Evolutionary conservation across 2,888 invertebrate genomes (phyloP), one percentile per base, ranked within the genome.

Genomic region (Empis livida): DNA sequence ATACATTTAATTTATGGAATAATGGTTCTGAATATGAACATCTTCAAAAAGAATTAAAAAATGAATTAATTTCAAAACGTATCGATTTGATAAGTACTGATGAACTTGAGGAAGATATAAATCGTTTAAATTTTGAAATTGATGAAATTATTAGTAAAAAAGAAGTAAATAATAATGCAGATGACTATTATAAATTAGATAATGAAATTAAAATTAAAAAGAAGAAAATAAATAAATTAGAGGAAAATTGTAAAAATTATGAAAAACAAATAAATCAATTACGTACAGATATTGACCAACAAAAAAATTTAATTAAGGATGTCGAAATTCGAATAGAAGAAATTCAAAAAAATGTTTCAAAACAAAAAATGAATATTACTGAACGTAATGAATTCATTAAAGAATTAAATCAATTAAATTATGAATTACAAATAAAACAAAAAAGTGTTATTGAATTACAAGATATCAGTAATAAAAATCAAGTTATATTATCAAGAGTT

Each of bases 311-410:
- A 11, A 45, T 49, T 9, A 44, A 37, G 8, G 48, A 53, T 23
- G 20, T 43, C 2, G 35, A 49, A 43, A n/a, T 27, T 1, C 35
- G 42, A 1, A 38, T 48, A 3, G 46, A 38, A 14, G 45, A 42
- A 5, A 38, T 60, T 3, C 48, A 56, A 15, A 47, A 53, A 2
- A 41, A 59, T 3, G 49, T 59, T 15, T 23, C 50, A 1, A 43
- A 53, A 1, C 56, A 59, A 30, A 44, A 52, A 11, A 41, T 54
- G 4, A 53, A 63, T 3, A 48, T 52, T 0, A 43, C 42, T 1
- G 61, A 61, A 31, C 56, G 63, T 2, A 55, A 62, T 40, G 48
- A 54, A 10, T 46, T 60, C 13, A 58, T 62, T 10, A 48, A 52
- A 5, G 53, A 57, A 17, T 45, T 61, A 3, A 52, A 45, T 8